Conservation (phyloP, 2,797 vertebrate genomes). For the Diceros bicornis region DNA sequence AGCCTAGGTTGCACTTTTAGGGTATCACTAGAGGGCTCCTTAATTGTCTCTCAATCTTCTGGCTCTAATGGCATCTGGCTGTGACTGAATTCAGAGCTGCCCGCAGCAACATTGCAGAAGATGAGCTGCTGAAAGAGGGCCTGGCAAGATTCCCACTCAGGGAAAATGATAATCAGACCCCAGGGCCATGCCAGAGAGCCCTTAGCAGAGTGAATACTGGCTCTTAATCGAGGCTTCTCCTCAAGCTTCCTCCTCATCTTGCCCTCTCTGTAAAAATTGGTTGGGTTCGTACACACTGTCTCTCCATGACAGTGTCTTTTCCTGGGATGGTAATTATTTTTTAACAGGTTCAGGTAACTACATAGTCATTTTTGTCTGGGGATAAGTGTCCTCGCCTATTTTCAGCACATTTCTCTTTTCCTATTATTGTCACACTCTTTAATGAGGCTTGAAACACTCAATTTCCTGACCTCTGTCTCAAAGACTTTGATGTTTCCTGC, state of each 20-base stretch:
- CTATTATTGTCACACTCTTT: conserved; percentile 64
- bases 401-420: conserved; percentile 53
- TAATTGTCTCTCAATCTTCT: background rate
- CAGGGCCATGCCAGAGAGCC: background rate
- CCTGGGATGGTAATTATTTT: conserved; percentile 64
- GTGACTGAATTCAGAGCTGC: background rate
- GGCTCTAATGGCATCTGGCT: background rate
- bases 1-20: background rate
- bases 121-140: background rate
- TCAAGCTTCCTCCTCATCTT: background rate
- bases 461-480: conserved; percentile 58
- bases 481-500: conserved; percentile 20
- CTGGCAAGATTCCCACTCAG: background rate
- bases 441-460: conserved; percentile 65
- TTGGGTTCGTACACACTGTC: background rate
- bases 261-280: background rate
- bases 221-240: background rate
- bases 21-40: background rate
- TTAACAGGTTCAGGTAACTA: conserved; percentile 63
- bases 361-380: conserved; percentile 57
- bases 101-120: background rate
- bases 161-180: background rate
- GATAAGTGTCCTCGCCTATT: conserved; percentile 28
- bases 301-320: conserved; percentile 12
- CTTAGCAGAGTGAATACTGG: background rate